Evolutionary conservation across 2,113 vertebrate genomes (phyloP), one percentile per base, ranked within the genome.

Genomic region (Phalacrocorax brasilianus): DNA sequence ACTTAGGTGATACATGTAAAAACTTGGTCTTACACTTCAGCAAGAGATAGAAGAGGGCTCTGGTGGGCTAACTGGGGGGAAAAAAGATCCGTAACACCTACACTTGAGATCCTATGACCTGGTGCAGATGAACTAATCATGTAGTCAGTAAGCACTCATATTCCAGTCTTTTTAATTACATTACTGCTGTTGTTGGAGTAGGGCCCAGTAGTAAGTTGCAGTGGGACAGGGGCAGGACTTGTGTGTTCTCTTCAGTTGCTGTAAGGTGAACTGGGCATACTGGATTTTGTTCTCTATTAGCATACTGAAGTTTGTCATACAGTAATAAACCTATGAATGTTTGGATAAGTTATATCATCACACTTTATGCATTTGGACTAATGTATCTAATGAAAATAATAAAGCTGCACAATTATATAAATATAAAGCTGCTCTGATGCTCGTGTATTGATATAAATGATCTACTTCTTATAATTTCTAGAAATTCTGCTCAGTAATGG

Each of bases 191-290:
- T 74, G 9, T 78, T 49, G 11, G 23, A 32, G 44, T n/a, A 55
- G 59, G 45, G 18, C 40, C 35, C 17, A 20, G 2, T 35, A 45
- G 9, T 52, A 1, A 16, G 5, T n/a, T 55, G 22, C 12, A 59
- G 13, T 1, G 1, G 0, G 0, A 21, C 30, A 23, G 8, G 8
- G 14, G 6, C 45, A 73, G 23, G 40, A 73, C 33, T 28, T 32
- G 3, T 1, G 0, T 59, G 6, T 63, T 77, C 12, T 55, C 14
- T 52, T 73, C 26, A n/a, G n/a, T 38, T 78, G 33, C 35, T 0
- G 0, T 70, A 50, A 12, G 0, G 0, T 52, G 70, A 61, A 53
- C 30, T 68, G 23, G 8, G 22, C 38, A 19, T 53, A 18, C 12
- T 55, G 52, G 32, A 30, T 79, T 79, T 42, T 75, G 4, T 67